These are phyloP conservation scores for Loripinus fragilis DNA, from an alignment of 2,888 invertebrate species.

Conservation along the genomic window DNA sequence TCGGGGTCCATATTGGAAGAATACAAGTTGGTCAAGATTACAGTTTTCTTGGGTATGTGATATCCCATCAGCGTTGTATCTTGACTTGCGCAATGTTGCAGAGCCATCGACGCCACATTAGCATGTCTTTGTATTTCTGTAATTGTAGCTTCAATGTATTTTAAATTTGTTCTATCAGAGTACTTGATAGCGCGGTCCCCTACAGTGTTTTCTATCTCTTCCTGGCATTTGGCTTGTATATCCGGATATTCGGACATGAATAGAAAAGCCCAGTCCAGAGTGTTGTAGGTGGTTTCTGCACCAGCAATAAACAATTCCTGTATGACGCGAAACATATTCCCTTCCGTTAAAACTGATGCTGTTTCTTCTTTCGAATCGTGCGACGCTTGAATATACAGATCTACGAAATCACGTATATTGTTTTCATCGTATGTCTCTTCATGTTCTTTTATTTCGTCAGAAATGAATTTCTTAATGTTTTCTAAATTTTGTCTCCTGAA, in stretches of 20 bases:
- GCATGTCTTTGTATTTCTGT: not conserved
- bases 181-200: not conserved
- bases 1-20: not conserved
- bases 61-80: not conserved
- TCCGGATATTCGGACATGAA: slow-evolving; percentile 4
- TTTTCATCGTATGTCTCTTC: not conserved
- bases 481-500: not conserved
- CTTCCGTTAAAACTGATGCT: not conserved
- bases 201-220: not conserved
- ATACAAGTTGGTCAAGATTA: not conserved
- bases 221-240: not conserved
- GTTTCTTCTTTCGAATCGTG: not conserved
- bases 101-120: not conserved
- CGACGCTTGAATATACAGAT: not conserved
- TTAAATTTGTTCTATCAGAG: not conserved
- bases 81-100: not conserved
- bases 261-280: slow-evolving; percentile 3
- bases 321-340: not conserved
- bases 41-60: not conserved
- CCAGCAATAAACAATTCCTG: not conserved
- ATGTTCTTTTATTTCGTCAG: not conserved
- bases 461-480: not conserved
- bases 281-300: not conserved
- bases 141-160: not conserved
- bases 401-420: not conserved